Evolutionary conservation across 2,797 vertebrate genomes (phyloP).

Genomic region (Phrynocephalus guinanensis): DNA sequence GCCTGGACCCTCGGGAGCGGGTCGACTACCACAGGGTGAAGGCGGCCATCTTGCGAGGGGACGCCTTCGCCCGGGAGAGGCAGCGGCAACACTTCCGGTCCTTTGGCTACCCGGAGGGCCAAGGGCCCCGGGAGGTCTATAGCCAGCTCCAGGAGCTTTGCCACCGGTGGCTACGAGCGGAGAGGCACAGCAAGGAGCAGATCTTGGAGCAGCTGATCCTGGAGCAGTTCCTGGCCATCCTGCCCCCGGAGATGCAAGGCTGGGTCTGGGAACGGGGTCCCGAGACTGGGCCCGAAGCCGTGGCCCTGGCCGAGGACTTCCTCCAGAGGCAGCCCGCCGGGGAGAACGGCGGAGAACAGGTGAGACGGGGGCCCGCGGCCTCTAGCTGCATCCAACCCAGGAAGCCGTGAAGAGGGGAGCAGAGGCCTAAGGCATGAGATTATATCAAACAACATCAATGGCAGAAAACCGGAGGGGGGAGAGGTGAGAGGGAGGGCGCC

Average conservation of each 20-base stretch:
- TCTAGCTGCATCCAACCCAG: neutral
- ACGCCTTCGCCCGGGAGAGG: conserved; percentile 23
- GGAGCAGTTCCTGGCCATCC: conserved; percentile 65
- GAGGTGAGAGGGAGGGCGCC: too few relatives aligned
- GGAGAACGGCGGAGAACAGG: conserved; percentile 56
- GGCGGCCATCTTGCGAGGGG: conserved; percentile 29
- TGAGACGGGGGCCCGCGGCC: conserved; percentile 30
- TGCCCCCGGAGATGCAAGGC: conserved; percentile 65
- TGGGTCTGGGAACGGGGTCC: conserved; percentile 65
- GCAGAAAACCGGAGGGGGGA: too few relatives aligned
- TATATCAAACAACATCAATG: too few relatives aligned
- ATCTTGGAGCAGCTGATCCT: conserved; percentile 69
- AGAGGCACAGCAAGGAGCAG: conserved; percentile 64
- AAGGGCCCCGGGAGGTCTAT: conserved; percentile 54
- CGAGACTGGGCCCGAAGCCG: conserved; percentile 57
- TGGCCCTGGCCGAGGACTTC: conserved; percentile 58
- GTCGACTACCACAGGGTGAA: conserved; percentile 36
- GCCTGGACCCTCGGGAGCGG: conserved; percentile 25
- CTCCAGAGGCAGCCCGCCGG: conserved; percentile 38
- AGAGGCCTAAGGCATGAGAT: too few relatives aligned
- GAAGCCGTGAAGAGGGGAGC: too few relatives aligned
- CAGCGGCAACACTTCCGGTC: conserved; percentile 57
- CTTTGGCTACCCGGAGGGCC: conserved; percentile 62
- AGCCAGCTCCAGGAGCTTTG: conserved; percentile 58
- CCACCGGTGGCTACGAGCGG: conserved; percentile 58